Conservation (phyloP, 2,113 vertebrate genomes). For the Nothoprocta perdicaria region DNA sequence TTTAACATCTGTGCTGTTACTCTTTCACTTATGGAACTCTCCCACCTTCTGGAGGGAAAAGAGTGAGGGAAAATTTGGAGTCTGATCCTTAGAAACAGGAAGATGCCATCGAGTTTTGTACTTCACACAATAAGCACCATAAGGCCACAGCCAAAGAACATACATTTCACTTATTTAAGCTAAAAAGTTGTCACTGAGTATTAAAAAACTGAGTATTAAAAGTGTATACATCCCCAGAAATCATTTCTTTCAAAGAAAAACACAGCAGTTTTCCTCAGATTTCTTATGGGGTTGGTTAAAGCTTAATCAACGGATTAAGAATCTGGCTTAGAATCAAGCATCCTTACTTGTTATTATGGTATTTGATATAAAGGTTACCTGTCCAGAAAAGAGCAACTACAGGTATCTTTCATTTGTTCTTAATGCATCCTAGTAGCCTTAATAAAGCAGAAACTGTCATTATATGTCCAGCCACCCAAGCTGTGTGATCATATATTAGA, state of each 20-base stretch:
- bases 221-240: background rate
- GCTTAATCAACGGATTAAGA: background rate
- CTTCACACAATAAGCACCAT: background rate
- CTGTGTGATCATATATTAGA: background rate
- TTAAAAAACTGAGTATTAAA: background rate
- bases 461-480: background rate
- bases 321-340: background rate
- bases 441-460: background rate
- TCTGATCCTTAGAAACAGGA: background rate
- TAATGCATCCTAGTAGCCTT: background rate
- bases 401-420: background rate
- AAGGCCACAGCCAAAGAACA: background rate
- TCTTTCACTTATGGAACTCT: background rate
- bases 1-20: conserved; percentile 62
- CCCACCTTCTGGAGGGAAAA: background rate
- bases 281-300: background rate
- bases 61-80: background rate
- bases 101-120: background rate
- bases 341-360: background rate
- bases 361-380: background rate
- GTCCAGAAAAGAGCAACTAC: background rate
- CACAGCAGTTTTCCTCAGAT: background rate
- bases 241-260: conserved; percentile 2
- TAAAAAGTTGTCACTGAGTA: background rate
- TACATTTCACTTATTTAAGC: background rate